These are phyloP conservation scores for Halcyon badia DNA, from an alignment of 2,797 vertebrate species.

Conservation along the genomic window DNA sequence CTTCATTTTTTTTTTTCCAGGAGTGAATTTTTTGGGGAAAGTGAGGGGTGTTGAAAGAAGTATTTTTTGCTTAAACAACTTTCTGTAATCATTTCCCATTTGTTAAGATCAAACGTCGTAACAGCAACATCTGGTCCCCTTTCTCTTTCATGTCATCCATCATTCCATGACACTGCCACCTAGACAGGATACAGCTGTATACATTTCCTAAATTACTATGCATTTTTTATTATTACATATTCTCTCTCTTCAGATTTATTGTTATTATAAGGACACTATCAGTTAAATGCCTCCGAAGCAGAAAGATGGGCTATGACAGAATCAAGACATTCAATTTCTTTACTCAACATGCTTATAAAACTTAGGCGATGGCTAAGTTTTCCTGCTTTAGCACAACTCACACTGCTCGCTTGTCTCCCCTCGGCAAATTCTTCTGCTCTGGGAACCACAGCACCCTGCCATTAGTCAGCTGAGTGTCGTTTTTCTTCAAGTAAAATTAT, in stretches of 20 bases:
- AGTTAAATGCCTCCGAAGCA: neutral
- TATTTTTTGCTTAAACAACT: neutral
- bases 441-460: neutral
- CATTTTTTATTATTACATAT: neutral
- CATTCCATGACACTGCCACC: neutral
- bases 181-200: neutral
- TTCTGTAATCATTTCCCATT: neutral
- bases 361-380: neutral
- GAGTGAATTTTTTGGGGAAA: neutral
- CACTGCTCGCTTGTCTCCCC: neutral
- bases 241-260: neutral
- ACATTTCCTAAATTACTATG: neutral
- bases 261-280: neutral
- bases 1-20: neutral
- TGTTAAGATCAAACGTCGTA: neutral
- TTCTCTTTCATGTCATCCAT: neutral
- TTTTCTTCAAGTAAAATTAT: neutral
- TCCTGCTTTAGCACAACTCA: neutral
- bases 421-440: neutral
- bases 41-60: neutral
- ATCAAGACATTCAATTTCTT: neutral
- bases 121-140: neutral
- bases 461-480: neutral
- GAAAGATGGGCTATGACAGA: neutral
- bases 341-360: neutral